A percentile compares a stretch with the other conserved stretches of the same genome.
phyloP scores from a whole-genome alignment of 2,113 vertebrate species.

The Gadus macrocephalus region DNA sequence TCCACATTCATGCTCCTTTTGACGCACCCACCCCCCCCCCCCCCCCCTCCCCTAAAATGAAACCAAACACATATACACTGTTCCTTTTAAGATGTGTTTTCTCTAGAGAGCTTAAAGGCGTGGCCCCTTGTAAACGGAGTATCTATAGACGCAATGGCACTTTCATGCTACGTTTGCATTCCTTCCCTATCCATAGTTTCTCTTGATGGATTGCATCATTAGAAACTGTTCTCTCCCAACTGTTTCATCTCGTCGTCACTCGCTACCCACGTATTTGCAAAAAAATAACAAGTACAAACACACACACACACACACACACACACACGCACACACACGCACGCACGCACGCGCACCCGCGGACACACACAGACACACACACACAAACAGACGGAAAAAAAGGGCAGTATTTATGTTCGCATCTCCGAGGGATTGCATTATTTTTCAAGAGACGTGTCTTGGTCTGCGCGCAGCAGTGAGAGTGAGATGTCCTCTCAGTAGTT shows the following conservation, averaged over 20 bases:
- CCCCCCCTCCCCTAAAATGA: too few relatives aligned
- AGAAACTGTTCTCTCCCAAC: not conserved
- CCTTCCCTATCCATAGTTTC: too few relatives aligned
- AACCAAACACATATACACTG: too few relatives aligned
- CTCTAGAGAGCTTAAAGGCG: too few relatives aligned
- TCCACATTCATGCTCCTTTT: too few relatives aligned
- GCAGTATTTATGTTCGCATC: not conserved
- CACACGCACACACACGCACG: conserved; percentile 34
- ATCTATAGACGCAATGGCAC: too few relatives aligned
- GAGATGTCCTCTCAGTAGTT: conserved; percentile 57
- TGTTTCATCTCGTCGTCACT: too few relatives aligned
- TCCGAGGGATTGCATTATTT: conserved; percentile 36
- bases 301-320: conserved; percentile 31
- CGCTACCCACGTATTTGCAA: too few relatives aligned
- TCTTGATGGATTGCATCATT: conserved; percentile 2
- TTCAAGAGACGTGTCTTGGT: conserved; percentile 30
- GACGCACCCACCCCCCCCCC: too few relatives aligned
- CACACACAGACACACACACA: conserved; percentile 18
- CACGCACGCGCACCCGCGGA: conserved; percentile 40
- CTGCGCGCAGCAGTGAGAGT: conserved; percentile 41
- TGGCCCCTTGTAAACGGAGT: too few relatives aligned
- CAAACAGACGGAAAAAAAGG: not conserved
- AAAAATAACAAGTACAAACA: conserved; percentile 8
- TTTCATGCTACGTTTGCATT: too few relatives aligned
- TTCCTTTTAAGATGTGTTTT: too few relatives aligned